Conservation (phyloP, 2,888 invertebrate genomes). For the Pedicia rivosa region DNA sequence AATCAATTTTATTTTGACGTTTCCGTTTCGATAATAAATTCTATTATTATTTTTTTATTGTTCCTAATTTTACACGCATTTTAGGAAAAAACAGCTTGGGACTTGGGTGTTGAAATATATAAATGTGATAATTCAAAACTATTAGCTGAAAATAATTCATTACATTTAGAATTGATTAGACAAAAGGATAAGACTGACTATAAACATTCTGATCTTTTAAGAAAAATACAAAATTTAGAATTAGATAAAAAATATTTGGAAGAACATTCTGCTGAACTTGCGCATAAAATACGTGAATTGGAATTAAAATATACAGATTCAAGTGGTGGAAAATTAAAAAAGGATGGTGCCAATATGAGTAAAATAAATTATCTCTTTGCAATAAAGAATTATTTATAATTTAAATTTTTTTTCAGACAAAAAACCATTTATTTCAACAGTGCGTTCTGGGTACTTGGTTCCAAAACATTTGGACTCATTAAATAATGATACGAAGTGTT, state of each 20-base stretch:
- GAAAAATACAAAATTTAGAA: conserved; percentile 35
- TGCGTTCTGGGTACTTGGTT: conserved; percentile 22
- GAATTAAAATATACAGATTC: conserved; percentile 33
- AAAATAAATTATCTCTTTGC: neutral
- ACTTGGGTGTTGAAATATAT: conserved; percentile 58
- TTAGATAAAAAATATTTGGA: conserved; percentile 33
- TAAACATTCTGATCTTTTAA: conserved; percentile 36
- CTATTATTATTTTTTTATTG: conserved; percentile 1
- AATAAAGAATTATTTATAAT: no score
- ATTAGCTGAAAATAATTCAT: conserved; percentile 55
- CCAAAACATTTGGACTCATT: conserved; percentile 14
- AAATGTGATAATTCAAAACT: conserved; percentile 65
- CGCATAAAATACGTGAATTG: conserved; percentile 30
- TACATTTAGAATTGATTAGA: conserved; percentile 49
- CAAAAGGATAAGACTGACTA: conserved; percentile 46
- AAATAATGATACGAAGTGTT: conserved; percentile 25
- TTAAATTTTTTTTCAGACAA: conserved; percentile 16
- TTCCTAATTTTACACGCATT: conserved; percentile 17
- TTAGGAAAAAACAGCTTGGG: conserved; percentile 52
- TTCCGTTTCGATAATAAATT: neutral
- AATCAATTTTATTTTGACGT: conserved; percentile 2
- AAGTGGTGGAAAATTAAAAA: conserved; percentile 21
- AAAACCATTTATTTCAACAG: conserved; percentile 28
- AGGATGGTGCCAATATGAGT: conserved; percentile 16
- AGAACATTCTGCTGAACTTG: conserved; percentile 32